Evolutionary conservation across 1,140 invertebrate species (phyloP).

Genomic region (Drosophila tani): DNA sequence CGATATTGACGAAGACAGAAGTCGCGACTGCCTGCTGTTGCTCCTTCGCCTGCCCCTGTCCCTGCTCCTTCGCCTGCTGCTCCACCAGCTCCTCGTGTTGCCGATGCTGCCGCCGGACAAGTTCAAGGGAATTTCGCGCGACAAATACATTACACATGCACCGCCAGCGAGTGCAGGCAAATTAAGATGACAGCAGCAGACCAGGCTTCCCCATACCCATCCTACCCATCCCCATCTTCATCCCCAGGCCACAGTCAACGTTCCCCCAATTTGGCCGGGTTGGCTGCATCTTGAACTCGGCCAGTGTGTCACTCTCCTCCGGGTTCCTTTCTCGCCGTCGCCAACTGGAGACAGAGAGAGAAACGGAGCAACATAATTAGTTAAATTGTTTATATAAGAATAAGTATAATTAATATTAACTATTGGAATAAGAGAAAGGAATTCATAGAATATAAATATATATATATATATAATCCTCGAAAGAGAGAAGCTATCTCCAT

Average conservation of each 20-base stretch:
- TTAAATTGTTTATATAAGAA: too few relatives aligned
- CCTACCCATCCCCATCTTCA: neutral
- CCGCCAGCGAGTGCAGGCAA: slow-evolving; percentile 61
- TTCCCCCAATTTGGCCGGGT: neutral
- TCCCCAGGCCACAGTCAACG: neutral
- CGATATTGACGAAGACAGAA: slow-evolving; percentile 19
- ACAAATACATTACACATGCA: slow-evolving; percentile 64
- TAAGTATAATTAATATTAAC: too few relatives aligned
- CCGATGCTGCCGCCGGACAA: slow-evolving; percentile 30
- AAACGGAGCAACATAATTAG: neutral
- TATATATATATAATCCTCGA: too few relatives aligned
- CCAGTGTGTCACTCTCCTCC: slow-evolving; percentile 39
- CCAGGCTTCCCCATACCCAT: slow-evolving; percentile 11
- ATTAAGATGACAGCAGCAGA: slow-evolving; percentile 59
- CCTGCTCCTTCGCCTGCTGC: neutral
- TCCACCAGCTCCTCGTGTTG: neutral
- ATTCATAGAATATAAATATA: too few relatives aligned
- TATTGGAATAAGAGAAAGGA: too few relatives aligned
- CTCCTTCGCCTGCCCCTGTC: neutral
- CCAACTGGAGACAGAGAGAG: too few relatives aligned
- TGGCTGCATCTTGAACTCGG: slow-evolving; percentile 39
- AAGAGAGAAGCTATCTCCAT: too few relatives aligned
- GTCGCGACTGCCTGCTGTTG: slow-evolving; percentile 12
- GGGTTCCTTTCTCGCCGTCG: neutral
- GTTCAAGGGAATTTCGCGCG: slow-evolving; percentile 62